Base-by-base conservation (phyloP, 2,113 vertebrate genomes). In the Ornithorhynchus anatinus region DNA sequence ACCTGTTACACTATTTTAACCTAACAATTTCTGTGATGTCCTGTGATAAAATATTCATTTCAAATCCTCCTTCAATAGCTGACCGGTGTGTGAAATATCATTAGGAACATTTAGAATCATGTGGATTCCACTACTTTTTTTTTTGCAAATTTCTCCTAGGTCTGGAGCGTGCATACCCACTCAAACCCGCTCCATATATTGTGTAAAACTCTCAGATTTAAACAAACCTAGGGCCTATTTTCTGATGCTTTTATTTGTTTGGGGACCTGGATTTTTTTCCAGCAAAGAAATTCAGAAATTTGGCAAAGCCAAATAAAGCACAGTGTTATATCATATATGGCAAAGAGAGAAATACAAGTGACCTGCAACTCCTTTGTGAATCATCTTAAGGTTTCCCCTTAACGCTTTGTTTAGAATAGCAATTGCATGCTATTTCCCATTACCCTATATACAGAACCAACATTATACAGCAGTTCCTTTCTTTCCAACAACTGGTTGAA, bases 381-480 rank as follows among this genome's bases (percentile, higher is more conserved):
- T 50, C 81, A 73, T 8, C 45, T 66, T 65, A 48, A 3, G 1
- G 35, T 65, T 73, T 66, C 61, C 77, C 20, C 64, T 40, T 42
- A 71, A 72, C 31, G 64, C 60, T 64, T 13, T 71, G 31, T 10
- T 85, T 77, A 67, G 59, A 66, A 77, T 31, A 51, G 31, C 20
- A 32, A 80, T 67, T 60, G 62, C 51, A 25, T 5, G 58, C 27
- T 65, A 31, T 50, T 33, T 66, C 54, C 22, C 40, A 31, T 53
- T 61, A 15, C 22, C 27, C 32, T 72, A 50, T 7, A 52, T 35
- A 45, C 31, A 72, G 60, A 77, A 54, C 23, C 45, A 80, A 10
- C 6, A 31, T 25, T 40, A 16, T 40, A 52, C 40, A 65, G 65
- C 52, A 1, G 0, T n/a, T 23, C 44, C 36, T 58, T 5, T 4